Evolutionary conservation across 2,797 vertebrate genomes (phyloP).

Genomic region (Etheostoma nigrum): DNA sequence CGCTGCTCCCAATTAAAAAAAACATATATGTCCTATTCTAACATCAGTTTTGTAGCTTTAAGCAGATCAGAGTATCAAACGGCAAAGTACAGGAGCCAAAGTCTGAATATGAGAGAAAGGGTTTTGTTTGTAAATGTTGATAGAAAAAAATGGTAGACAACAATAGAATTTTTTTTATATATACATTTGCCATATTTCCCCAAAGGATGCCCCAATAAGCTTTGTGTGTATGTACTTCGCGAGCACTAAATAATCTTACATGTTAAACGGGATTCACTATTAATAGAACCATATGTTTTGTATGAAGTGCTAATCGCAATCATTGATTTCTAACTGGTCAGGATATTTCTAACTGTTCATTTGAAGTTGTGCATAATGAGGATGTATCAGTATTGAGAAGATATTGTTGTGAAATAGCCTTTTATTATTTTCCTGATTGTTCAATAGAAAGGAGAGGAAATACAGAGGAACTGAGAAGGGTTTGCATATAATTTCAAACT

Average conservation of each 20-base stretch:
- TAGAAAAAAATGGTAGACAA: slow-evolving; percentile 54
- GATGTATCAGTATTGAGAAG: slow-evolving; percentile 50
- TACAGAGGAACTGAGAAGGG: slow-evolving; percentile 16
- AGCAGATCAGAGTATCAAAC: slow-evolving; percentile 58
- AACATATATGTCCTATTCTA: slow-evolving; percentile 34
- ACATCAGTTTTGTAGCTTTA: slow-evolving; percentile 71
- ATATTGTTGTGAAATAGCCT: slow-evolving; percentile 51
- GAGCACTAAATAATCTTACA: slow-evolving; percentile 72
- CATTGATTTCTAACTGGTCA: slow-evolving; percentile 73
- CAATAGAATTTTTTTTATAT: slow-evolving; percentile 61
- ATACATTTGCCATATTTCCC: slow-evolving; percentile 69
- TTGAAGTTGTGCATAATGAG: slow-evolving; percentile 64
- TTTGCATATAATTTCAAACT: slow-evolving; percentile 51
- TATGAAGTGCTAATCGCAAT: slow-evolving; percentile 76
- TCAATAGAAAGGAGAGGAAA: slow-evolving; percentile 36
- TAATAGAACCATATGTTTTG: slow-evolving; percentile 77
- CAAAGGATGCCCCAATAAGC: slow-evolving; percentile 66
- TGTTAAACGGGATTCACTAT: slow-evolving; percentile 72
- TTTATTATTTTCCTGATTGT: slow-evolving; percentile 52
- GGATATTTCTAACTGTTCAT: slow-evolving; percentile 70
- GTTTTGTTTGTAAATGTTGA: slow-evolving; percentile 62
- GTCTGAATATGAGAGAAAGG: slow-evolving; percentile 43
- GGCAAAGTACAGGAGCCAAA: slow-evolving; percentile 53
- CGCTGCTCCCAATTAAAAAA: slow-evolving; percentile 49
- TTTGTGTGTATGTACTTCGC: slow-evolving; percentile 77